These are phyloP conservation scores for Zaprionus taronus DNA, from an alignment of 1,140 invertebrate species.

Conservation along the genomic window DNA sequence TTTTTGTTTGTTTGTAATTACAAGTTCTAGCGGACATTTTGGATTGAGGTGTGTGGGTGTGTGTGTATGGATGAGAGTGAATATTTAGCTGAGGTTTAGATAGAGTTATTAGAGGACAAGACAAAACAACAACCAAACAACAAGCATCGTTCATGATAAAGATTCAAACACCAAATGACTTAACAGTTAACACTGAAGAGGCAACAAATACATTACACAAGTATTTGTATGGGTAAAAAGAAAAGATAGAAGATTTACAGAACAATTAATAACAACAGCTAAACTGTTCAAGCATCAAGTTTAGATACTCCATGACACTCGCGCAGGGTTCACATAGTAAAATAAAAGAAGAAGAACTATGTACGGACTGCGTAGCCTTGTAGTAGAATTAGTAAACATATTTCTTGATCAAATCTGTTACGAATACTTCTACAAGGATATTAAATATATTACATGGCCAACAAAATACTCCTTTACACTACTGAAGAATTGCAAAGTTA, in stretches of 20 bases:
- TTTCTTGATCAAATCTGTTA: not conserved
- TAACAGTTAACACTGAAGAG: slow-evolving; percentile 11
- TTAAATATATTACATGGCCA: not conserved
- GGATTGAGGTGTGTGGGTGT: slow-evolving; percentile 28
- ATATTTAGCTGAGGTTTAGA: slow-evolving; percentile 26
- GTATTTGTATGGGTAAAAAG: not conserved
- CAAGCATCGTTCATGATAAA: slow-evolving; percentile 23
- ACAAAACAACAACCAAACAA: slow-evolving; percentile 18
- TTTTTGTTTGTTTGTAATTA: slow-evolving; percentile 52
- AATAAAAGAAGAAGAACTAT: not conserved
- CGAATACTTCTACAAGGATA: slow-evolving; percentile 6
- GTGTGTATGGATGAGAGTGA: slow-evolving; percentile 27
- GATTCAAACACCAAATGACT: slow-evolving; percentile 37
- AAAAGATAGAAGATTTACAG: not conserved
- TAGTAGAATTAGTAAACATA: not conserved
- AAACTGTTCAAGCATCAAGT: not conserved
- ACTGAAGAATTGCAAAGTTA: not conserved
- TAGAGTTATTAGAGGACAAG: slow-evolving; percentile 26
- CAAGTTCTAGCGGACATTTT: slow-evolving; percentile 50
- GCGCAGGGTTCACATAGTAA: not conserved
- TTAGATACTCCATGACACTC: not conserved
- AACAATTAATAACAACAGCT: not conserved
- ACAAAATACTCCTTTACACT: not conserved
- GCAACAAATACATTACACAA: slow-evolving; percentile 17
- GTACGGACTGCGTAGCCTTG: slow-evolving; percentile 14